Percentiles rank a stretch among this genome's conserved stretches.
Conservation (phyloP, 2,888 invertebrate genomes). For the Papilio demoleus region DNA sequence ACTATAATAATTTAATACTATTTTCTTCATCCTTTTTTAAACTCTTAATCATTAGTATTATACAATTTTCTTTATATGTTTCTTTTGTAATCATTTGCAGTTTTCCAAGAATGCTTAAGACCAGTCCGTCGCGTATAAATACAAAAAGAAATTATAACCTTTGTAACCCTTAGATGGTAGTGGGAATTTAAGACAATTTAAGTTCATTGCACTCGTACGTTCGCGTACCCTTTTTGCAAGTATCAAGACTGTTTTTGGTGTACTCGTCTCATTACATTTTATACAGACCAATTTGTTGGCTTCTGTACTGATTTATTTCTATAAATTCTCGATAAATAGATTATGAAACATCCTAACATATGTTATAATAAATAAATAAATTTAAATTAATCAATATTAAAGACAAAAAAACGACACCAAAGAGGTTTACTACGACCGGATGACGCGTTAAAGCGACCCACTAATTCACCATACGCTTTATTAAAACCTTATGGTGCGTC, state of each 20-base stretch:
- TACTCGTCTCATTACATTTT: not conserved
- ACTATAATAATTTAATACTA: not conserved
- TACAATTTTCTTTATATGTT: not conserved
- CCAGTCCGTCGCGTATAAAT: not conserved
- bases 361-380: not conserved
- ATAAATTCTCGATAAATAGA: not conserved
- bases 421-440: not conserved
- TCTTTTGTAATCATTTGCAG: not conserved
- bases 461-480: constrained; percentile 29
- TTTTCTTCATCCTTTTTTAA: not conserved
- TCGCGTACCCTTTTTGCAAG: not conserved
- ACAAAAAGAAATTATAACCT: constrained; percentile 12
- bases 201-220: not conserved
- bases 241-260: not conserved
- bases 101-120: not conserved
- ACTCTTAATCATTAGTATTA: not conserved
- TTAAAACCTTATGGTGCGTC: constrained; percentile 33
- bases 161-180: not conserved
- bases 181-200: constrained; percentile 7
- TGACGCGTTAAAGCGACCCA: constrained; percentile 9
- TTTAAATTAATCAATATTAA: not conserved
- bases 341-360: not conserved
- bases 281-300: not conserved
- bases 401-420: not conserved
- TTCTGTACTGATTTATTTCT: not conserved